Evolutionary conservation across 1,140 invertebrate species (phyloP).

Genomic region (Brachionus sp.): DNA sequence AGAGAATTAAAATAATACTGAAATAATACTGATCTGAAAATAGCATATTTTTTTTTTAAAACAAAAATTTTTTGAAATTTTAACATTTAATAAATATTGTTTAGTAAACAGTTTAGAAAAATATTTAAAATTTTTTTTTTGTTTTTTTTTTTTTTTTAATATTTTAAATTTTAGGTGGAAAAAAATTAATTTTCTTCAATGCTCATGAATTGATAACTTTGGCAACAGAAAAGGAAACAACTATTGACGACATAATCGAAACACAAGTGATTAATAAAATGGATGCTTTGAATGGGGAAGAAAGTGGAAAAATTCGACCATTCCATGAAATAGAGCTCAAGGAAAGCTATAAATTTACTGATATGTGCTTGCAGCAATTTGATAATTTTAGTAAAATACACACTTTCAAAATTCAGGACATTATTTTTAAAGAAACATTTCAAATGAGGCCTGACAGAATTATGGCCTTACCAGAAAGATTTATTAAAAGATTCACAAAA

Average conservation of each 20-base stretch:
- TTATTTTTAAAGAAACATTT: slow-evolving; percentile 95
- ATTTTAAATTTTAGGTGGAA: slow-evolving; percentile 18
- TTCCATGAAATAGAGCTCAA: slow-evolving; percentile 74
- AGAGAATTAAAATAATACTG: too few species aligned
- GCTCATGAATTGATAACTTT: slow-evolving; percentile 32
- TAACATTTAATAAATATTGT: too few species aligned
- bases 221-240: slow-evolving; percentile 7
- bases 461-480: slow-evolving; percentile 58
- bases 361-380: slow-evolving; percentile 85
- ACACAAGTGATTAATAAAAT: neutral
- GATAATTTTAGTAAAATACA: slow-evolving; percentile 99
- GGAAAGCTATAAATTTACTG: slow-evolving; percentile 74
- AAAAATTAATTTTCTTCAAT: slow-evolving; percentile 19
- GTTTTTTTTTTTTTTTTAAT: too few species aligned
- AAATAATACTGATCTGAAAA: too few species aligned
- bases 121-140: too few species aligned
- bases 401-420: slow-evolving; percentile 93
- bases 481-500: slow-evolving; percentile 47
- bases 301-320: neutral
- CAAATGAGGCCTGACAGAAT: slow-evolving; percentile 93
- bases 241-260: slow-evolving; percentile 26
- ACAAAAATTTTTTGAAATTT: too few species aligned
- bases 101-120: too few species aligned
- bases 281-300: neutral
- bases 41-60: too few species aligned